Evolutionary conservation across 1,140 invertebrate species (phyloP).

Genomic region (Bombus superbus): DNA sequence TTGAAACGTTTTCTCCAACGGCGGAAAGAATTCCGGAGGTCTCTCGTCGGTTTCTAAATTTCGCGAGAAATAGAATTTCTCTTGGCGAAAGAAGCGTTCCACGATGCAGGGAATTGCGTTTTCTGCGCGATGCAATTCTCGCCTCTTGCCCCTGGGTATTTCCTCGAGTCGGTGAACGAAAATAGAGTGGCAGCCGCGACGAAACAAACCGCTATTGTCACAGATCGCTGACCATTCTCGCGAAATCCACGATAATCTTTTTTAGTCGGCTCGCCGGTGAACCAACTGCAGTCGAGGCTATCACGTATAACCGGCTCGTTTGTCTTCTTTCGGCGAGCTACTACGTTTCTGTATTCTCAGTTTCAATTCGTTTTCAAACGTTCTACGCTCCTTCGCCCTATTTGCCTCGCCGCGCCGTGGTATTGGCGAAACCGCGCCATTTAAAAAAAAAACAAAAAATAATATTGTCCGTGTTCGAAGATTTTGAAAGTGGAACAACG

Average conservation of each 20-base stretch:
- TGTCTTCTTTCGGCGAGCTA: conserved; percentile 15
- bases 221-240: conserved; percentile 32
- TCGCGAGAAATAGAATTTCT: neutral
- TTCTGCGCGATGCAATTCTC: neutral
- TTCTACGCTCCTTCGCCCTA: neutral
- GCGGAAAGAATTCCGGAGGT: neutral
- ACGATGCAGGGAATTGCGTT: neutral
- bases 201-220: conserved; percentile 16
- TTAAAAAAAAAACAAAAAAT: neutral
- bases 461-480: no score
- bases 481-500: neutral
- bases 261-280: neutral
- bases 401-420: neutral
- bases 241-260: conserved; percentile 51
- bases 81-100: neutral
- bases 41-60: neutral
- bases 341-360: conserved; percentile 11
- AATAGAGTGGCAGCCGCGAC: conserved; percentile 3
- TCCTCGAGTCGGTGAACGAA: conserved; percentile 9
- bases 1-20: neutral
- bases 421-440: neutral
- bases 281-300: neutral
- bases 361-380: neutral
- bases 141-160: neutral
- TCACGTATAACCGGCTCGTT: conserved; percentile 14